These are phyloP conservation scores for Zalophus californianus DNA, from an alignment of 2,797 vertebrate genomes.

Conservation along the genomic window DNA sequence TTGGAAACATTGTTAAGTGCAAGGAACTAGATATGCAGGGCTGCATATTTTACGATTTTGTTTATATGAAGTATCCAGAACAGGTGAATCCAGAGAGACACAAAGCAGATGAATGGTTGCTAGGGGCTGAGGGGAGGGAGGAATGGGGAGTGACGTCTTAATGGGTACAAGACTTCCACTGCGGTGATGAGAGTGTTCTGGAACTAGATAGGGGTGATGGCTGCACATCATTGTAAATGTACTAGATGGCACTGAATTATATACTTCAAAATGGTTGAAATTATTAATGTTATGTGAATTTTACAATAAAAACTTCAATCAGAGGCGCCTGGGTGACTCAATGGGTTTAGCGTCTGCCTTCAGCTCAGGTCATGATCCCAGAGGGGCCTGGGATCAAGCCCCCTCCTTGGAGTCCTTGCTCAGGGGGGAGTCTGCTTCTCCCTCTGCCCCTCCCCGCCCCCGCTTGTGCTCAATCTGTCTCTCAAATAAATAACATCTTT, in stretches of 20 bases:
- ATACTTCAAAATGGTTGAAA: neutral
- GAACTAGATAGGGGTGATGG: neutral
- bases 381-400: no score
- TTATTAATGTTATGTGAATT: neutral
- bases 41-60: neutral
- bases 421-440: no score
- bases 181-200: neutral
- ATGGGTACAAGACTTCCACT: neutral
- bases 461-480: neutral
- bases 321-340: no score
- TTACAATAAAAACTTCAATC: neutral
- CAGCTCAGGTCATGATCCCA: no score
- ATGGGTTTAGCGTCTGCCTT: no score
- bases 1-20: neutral
- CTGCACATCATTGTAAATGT: neutral
- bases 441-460: neutral
- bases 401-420: no score
- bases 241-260: neutral
- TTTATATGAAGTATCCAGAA: neutral
- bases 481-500: neutral
- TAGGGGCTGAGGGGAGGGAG: neutral
- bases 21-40: neutral
- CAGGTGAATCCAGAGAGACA: neutral
- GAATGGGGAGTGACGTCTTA: neutral
- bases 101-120: neutral